A percentile compares a stretch with the other conserved stretches of the same genome.
Conservation (phyloP, 2,113 vertebrate species). For the Otocyon megalotis region DNA sequence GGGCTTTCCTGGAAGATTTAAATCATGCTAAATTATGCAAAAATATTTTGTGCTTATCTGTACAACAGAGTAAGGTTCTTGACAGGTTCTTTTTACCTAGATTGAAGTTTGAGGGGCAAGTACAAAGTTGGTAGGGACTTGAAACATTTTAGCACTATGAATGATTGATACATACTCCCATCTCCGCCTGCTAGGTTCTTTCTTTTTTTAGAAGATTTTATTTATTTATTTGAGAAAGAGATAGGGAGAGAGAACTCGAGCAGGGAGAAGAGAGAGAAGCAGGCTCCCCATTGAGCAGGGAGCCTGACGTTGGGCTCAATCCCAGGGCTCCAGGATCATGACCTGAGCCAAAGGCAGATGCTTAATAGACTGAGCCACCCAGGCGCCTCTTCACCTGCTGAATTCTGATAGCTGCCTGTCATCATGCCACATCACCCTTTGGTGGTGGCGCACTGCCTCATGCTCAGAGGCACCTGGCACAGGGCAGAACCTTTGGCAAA, state of each 20-base stretch:
- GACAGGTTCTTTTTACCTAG: neutral
- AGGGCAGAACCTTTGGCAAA: neutral
- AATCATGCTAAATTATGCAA: neutral
- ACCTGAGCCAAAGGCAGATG: too few relatives aligned
- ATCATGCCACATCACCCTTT: too few relatives aligned
- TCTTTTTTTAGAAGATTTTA: too few relatives aligned
- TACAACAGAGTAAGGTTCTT: neutral
- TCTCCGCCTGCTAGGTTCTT: neutral
- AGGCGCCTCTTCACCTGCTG: too few relatives aligned
- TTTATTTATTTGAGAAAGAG: too few relatives aligned
- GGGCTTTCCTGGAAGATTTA: neutral
- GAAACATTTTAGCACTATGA: neutral
- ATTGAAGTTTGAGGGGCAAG: neutral
- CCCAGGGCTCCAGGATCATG: too few relatives aligned
- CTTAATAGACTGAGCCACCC: too few relatives aligned
- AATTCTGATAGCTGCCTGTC: neutral
- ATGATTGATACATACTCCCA: neutral
- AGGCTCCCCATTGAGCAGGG: too few relatives aligned
- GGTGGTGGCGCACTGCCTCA: neutral
- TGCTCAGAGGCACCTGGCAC: neutral
- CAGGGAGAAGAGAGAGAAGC: too few relatives aligned
- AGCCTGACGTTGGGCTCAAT: too few relatives aligned
- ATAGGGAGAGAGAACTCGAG: too few relatives aligned
- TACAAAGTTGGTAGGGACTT: neutral
- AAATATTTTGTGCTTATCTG: neutral